A percentile compares a stretch with the other conserved stretches of the same genome.
Conservation (phyloP, 2,797 vertebrate genomes). For the Hoplostethus mediterraneus region DNA sequence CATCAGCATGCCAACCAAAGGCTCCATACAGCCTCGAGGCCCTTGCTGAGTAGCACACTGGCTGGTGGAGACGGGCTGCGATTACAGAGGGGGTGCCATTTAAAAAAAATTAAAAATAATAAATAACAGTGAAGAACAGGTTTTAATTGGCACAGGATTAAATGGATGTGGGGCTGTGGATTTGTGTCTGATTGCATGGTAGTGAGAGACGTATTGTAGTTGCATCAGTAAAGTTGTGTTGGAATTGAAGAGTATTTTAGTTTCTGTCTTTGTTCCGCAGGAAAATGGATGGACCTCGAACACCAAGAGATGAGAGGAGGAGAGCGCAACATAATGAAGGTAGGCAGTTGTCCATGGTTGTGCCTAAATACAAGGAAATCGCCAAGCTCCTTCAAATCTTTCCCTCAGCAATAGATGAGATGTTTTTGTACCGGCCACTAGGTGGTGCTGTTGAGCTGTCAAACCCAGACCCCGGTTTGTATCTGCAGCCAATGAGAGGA, state of each 20-base stretch:
- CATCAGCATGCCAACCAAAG: constrained; percentile 34
- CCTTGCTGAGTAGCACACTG: constrained; percentile 12
- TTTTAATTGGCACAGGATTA: constrained; percentile 61
- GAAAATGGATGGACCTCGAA: constrained; percentile 91
- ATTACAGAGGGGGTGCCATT: constrained; percentile 52
- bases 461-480: neutral
- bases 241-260: constrained; percentile 55
- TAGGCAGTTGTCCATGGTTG: constrained; percentile 70
- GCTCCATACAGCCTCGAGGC: constrained; percentile 25
- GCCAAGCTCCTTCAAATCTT: constrained; percentile 42
- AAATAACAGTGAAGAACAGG: constrained; percentile 57
- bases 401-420: constrained; percentile 18
- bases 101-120: no score
- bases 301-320: constrained; percentile 91
- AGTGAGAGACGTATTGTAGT: constrained; percentile 52
- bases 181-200: constrained; percentile 53
- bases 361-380: constrained; percentile 48
- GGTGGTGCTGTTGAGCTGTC: constrained; percentile 73
- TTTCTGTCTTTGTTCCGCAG: constrained; percentile 73
- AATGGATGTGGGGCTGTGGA: constrained; percentile 56
- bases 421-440: constrained; percentile 55
- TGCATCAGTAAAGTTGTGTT: constrained; percentile 1
- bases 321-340: constrained; percentile 97
- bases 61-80: constrained; percentile 1
- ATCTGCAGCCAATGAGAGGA: neutral